Evolutionary conservation across 2,888 invertebrate genomes (phyloP), one percentile per base, ranked within the genome.

Genomic region (Nomada goodeniana): DNA sequence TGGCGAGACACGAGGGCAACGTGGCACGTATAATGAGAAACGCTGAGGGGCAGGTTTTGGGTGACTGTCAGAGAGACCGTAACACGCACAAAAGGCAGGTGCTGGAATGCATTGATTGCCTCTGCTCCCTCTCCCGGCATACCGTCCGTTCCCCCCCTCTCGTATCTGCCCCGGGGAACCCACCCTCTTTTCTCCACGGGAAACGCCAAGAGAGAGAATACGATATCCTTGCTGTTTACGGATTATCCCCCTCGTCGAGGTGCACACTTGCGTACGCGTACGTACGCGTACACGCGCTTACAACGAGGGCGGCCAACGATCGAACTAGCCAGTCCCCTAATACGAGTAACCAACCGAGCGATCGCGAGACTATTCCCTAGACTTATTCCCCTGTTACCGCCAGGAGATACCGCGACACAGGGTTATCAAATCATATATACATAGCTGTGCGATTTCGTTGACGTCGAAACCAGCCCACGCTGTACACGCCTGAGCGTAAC

Each of bases 51-150:
- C 87, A 83, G 86, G 86, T 88, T 88, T 87, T 84, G 79, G 84
- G 76, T 80, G 82, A 79, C 79, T 82, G 81, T 73, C 83, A 77
- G 79, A 47, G 47, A 77, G 71, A 70, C 72, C 76, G 87, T 77
- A 85, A 86, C 84, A 86, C 80, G 86, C 84, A 89, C 89, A 90
- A 90, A 91, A 88, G 91, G 91, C 92, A 92, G 92, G 92, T 91
- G 92, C 88, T 90, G 91, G 91, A 92, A 92, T 91, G 91, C 90
- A 91, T 91, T 86, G 91, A 91, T 91, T 89, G 87, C 86, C 77
- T 63, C 76, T 71, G 60, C 63, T 26, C 50, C 26, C 63, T 69
- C 59, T 26, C 26, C n/a, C 73, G 60, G 65, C 68, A 73, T 76
- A 69, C 75, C 65, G 36, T n/a, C 26, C 63, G 36, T 36, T 18